A percentile compares a stretch with the other conserved stretches of the same genome.
phyloP scores from a whole-genome alignment of 2,113 vertebrate genomes.

The Trachemys scripta region DNA sequence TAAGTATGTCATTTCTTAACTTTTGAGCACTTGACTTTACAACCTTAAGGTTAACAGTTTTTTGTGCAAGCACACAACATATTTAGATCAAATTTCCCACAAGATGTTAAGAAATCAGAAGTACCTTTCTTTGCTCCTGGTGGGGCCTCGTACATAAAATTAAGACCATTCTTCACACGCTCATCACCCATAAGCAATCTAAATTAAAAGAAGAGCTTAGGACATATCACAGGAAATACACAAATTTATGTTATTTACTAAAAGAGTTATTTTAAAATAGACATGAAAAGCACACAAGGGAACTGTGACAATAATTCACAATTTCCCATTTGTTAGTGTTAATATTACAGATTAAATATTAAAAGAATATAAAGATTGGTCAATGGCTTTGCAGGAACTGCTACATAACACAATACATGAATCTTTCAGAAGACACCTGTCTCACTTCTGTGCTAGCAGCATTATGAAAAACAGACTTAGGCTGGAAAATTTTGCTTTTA shows the following conservation, averaged over 20 bases:
- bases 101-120: neutral
- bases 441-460: neutral
- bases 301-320: neutral
- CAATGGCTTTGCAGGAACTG: accelerated
- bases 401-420: neutral
- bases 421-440: neutral
- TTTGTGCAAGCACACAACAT: neutral
- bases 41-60: too few relatives aligned
- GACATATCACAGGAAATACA: neutral
- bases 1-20: too few relatives aligned
- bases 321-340: neutral
- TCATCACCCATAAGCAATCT: conserved; percentile 98
- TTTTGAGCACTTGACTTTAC: too few relatives aligned
- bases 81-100: neutral
- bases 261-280: neutral
- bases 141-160: conserved; percentile 99
- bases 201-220: conserved; percentile 18
- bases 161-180: conserved; percentile 97
- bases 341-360: neutral
- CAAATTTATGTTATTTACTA: neutral
- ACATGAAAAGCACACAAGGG: accelerated
- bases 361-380: neutral
- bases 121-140: conserved; percentile 97
- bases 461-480: neutral
- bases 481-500: neutral